These are phyloP conservation scores for Hystrix brachyura DNA, from an alignment of 2,113 vertebrate species.

Conservation along the genomic window DNA sequence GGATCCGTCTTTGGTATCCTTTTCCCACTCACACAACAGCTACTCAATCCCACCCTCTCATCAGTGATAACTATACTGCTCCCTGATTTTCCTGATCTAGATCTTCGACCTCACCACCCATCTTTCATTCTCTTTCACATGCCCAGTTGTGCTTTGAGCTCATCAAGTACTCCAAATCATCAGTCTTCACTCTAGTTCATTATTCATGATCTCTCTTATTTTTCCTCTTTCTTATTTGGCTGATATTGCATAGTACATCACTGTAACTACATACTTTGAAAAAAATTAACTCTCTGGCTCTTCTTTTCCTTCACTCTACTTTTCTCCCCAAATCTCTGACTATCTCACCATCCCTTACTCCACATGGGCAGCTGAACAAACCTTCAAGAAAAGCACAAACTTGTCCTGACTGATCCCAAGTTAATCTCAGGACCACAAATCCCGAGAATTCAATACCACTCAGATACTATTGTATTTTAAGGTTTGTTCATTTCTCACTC, in stretches of 20 bases:
- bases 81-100: not conserved
- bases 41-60: too few relatives aligned
- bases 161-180: not conserved
- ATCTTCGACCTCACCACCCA: not conserved
- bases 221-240: conserved; percentile 37
- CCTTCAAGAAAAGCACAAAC: not conserved
- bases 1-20: not conserved
- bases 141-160: not conserved
- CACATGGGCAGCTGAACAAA: not conserved
- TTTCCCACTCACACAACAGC: not conserved
- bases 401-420: not conserved
- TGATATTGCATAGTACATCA: not conserved
- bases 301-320: not conserved
- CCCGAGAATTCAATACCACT: not conserved
- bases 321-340: not conserved
- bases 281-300: not conserved
- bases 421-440: not conserved
- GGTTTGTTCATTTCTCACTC: not conserved
- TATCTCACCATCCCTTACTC: not conserved
- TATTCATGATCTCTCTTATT: not conserved
- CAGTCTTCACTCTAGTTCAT: not conserved
- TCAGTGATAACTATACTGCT: not conserved
- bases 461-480: not conserved
- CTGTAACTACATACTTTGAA: not conserved
- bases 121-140: not conserved